Evolutionary conservation across 1,140 invertebrate genomes (phyloP).

Genomic region (Himalopsyche phryganea): DNA sequence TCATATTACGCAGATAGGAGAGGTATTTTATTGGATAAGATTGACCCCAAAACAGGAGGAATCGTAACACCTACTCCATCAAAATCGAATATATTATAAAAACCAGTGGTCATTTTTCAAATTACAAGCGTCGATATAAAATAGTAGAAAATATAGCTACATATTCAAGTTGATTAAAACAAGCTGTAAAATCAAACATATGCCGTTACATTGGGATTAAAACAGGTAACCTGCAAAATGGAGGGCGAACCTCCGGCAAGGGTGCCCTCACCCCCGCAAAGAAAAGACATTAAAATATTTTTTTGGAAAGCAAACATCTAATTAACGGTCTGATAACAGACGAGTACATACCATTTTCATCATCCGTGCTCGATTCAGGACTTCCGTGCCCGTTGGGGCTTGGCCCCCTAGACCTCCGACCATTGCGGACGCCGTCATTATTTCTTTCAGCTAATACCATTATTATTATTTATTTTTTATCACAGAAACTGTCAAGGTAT

Average conservation of each 20-base stretch:
- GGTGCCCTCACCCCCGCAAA: conserved; percentile 9
- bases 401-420: conserved; percentile 79
- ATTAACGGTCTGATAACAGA: background rate
- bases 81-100: no score
- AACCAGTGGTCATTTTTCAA: no score
- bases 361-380: conserved; percentile 74
- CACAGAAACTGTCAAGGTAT: background rate
- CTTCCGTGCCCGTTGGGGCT: conserved; percentile 81
- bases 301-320: background rate
- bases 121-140: no score
- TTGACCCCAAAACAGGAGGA: no score
- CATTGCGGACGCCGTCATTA: conserved; percentile 80
- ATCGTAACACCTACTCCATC: no score
- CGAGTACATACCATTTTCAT: conserved; percentile 67
- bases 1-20: no score
- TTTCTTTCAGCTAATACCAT: conserved; percentile 88
- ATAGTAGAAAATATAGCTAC: no score
- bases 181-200: conserved; percentile 2
- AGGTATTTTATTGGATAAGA: no score
- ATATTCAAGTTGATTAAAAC: conserved; percentile 1
- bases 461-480: conserved; percentile 23
- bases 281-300: background rate
- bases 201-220: conserved; percentile 7
- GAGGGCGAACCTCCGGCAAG: conserved; percentile 14
- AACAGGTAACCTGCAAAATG: conserved; percentile 22